Evolutionary conservation across 2,113 vertebrate genomes (phyloP), one percentile per base, ranked within the genome.

Genomic region (Psammodynastes pulverulentus): DNA sequence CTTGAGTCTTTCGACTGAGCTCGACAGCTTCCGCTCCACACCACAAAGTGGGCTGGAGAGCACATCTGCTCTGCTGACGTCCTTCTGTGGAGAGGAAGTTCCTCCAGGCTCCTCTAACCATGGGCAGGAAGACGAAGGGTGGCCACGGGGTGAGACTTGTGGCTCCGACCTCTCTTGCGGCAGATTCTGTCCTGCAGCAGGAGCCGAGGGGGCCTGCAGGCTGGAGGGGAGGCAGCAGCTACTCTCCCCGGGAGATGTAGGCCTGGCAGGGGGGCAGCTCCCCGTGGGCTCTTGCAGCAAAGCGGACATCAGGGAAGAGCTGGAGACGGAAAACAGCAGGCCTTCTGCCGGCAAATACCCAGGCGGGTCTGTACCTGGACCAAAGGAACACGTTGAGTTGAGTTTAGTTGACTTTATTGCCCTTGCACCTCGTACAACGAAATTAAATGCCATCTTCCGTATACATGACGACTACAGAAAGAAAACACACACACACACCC

Each of bases 301-400:
- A 23, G 84, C 49, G 1, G 91, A 87, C 34, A 91, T n/a, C 84
- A 94, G 23, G n/a, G 62, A 91, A 23, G 86, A 29, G 34, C 89
- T 46, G 54, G 92, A 93, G 85, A 26, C 13, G 1, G 87, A 93
- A 26, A 95, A 95, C 26, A 95, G 92, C 49, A 95, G 88, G 15
- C 94, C 94, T 39, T 56, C 67, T 1, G 43, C 93, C 23, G 58
- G 45, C 23, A 17, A 13, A 15, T 62, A 67, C 1, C 2, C 6
- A 0, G 43, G 9, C 2, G 1, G 17, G 12, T 5, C 29, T 24
- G 62, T 39, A 51, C 4, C 86, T 93, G 89, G 17, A 26, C 1
- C 15, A 26, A 26, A 7, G 10, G 45, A 17, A 23, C 1, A n/a
- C n/a, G n/a, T n/a, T n/a, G n/a, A n/a, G n/a, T n/a, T n/a, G n/a